Evolutionary conservation across 2,113 vertebrate species (phyloP).

Genomic region (Lates calcarifer): DNA sequence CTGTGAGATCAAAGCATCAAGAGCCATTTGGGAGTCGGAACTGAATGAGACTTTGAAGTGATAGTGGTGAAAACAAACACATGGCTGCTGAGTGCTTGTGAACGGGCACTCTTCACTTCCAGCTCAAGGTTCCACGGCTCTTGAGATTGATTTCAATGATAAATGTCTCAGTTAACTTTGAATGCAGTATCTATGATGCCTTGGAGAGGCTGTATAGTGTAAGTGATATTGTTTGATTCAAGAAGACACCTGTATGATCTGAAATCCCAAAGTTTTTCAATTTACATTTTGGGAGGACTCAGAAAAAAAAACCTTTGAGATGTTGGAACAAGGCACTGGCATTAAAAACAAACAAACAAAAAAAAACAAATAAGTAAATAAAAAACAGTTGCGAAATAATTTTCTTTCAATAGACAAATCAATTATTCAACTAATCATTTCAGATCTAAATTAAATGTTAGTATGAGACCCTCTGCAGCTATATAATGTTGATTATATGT

Average conservation of each 20-base stretch:
- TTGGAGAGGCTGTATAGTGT: constrained; percentile 16
- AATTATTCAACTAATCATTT: neutral
- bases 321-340: neutral
- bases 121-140: constrained; percentile 71
- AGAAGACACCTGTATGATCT: constrained; percentile 3
- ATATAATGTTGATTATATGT: neutral
- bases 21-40: constrained; percentile 68
- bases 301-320: neutral
- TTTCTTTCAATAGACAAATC: too few relatives aligned
- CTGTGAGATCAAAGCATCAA: constrained; percentile 70
- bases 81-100: constrained; percentile 52
- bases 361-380: neutral
- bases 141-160: constrained; percentile 57
- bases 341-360: neutral
- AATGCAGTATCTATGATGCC: constrained; percentile 49
- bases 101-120: constrained; percentile 56
- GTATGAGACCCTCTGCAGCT: neutral
- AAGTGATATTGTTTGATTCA: constrained; percentile 35
- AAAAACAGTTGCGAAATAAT: neutral
- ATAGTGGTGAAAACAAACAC: constrained; percentile 67
- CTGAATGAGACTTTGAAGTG: constrained; percentile 73
- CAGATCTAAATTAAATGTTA: neutral
- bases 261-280: neutral
- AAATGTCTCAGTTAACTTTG: constrained; percentile 50
- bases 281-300: neutral